Evolutionary conservation across 2,888 invertebrate genomes (phyloP).

Genomic region (Pristionchus maxplancki): DNA sequence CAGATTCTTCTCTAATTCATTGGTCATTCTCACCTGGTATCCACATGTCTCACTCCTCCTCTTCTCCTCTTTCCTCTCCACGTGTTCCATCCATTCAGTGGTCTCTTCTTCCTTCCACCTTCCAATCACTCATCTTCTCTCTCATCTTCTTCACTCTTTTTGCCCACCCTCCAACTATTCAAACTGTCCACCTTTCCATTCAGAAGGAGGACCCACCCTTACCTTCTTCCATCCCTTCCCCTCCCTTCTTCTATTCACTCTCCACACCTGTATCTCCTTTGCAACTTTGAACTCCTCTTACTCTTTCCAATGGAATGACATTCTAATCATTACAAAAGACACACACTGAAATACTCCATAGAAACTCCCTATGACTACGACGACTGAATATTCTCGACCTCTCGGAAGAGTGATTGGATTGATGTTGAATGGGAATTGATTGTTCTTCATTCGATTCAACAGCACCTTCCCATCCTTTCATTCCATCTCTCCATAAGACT

Average conservation of each 20-base stretch:
- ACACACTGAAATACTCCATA: too few relatives aligned
- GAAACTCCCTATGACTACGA: too few relatives aligned
- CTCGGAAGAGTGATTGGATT: background rate
- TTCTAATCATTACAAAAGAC: background rate
- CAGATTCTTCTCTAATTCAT: background rate
- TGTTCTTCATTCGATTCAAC: too few relatives aligned
- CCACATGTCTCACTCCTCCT: slow-evolving; percentile 20
- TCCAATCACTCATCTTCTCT: slow-evolving; percentile 25
- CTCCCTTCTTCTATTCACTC: background rate
- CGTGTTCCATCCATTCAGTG: background rate
- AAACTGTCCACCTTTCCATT: background rate
- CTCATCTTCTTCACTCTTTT: background rate
- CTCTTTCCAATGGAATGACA: background rate
- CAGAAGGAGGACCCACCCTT: background rate
- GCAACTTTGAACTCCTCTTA: background rate
- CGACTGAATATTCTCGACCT: background rate
- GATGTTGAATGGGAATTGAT: background rate
- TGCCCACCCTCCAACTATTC: background rate
- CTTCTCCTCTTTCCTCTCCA: background rate
- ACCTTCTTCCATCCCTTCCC: background rate
- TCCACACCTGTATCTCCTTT: background rate
- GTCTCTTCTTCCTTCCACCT: background rate
- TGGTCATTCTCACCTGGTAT: slow-evolving; percentile 33
- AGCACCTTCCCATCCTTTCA: background rate
- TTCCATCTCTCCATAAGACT: slow-evolving; percentile 38